phyloP scores from a whole-genome alignment of 2,888 invertebrate genomes.

The Chloroclystis v-ata region DNA sequence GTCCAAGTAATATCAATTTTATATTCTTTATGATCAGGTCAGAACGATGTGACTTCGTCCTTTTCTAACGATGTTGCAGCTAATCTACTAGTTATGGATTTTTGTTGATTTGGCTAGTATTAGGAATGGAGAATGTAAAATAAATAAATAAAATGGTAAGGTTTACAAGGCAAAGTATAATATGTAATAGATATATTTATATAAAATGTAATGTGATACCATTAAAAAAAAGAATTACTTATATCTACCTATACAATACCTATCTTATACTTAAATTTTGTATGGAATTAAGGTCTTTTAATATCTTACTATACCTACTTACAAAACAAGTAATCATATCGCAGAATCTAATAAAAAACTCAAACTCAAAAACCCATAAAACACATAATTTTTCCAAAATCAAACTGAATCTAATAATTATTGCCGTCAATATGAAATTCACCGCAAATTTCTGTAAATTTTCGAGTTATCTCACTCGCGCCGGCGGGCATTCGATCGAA shows the following conservation, averaged over 20 bases:
- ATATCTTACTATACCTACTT: no score
- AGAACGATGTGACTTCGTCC: constrained; percentile 4
- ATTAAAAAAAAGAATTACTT: no score
- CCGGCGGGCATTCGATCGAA: constrained; percentile 13
- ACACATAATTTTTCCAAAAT: constrained; percentile 8
- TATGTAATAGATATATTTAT: no score
- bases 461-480: constrained; percentile 11
- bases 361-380: constrained; percentile 16
- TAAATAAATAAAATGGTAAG: no score
- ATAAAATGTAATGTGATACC: no score
- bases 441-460: constrained; percentile 13
- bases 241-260: no score
- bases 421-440: constrained; percentile 4
- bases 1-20: constrained; percentile 56
- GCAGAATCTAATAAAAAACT: not conserved
- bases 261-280: no score
- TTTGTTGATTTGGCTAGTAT: not conserved
- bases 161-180: no score
- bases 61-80: constrained; percentile 6
- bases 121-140: no score
- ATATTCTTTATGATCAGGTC: constrained; percentile 53
- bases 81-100: not conserved
- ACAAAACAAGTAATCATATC: not conserved
- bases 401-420: constrained; percentile 20
- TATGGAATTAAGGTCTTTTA: no score